Percentiles rank a stretch among this genome's conserved stretches.
Evolutionary conservation across 2,113 vertebrate genomes (phyloP).

Genomic region (Bujurquina vittata): DNA sequence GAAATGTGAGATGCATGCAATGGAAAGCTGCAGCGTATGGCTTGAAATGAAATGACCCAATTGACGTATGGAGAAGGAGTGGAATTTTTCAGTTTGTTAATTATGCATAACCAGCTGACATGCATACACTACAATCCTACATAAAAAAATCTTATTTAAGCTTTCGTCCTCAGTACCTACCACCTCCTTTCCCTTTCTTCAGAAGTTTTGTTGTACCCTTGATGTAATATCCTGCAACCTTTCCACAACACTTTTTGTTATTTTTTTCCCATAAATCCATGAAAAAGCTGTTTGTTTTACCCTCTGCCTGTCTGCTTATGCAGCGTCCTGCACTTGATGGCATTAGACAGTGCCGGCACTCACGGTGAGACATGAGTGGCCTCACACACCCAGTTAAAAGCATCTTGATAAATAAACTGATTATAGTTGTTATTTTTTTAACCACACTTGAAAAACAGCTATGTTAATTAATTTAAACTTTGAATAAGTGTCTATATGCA

Average conservation of each 20-base stretch:
- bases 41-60: not conserved
- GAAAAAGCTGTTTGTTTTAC: not conserved
- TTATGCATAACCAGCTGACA: not conserved
- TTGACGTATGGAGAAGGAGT: not conserved
- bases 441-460: too few species aligned
- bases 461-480: too few species aligned
- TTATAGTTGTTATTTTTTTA: too few species aligned
- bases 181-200: not conserved
- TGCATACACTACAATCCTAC: not conserved
- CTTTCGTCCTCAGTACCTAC: not conserved
- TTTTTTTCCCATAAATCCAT: not conserved
- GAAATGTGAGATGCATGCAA: conserved; percentile 5
- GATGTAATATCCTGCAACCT: not conserved
- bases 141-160: not conserved
- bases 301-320: too few species aligned
- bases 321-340: too few species aligned
- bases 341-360: too few species aligned
- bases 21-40: not conserved
- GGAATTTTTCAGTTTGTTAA: not conserved
- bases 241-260: not conserved
- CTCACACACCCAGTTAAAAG: too few species aligned
- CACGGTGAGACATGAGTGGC: too few species aligned
- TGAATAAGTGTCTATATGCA: too few species aligned
- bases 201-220: not conserved
- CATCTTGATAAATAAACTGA: too few species aligned